Base-by-base conservation (phyloP, 1,140 invertebrate species). In the Chrysoperla carnea region DNA sequence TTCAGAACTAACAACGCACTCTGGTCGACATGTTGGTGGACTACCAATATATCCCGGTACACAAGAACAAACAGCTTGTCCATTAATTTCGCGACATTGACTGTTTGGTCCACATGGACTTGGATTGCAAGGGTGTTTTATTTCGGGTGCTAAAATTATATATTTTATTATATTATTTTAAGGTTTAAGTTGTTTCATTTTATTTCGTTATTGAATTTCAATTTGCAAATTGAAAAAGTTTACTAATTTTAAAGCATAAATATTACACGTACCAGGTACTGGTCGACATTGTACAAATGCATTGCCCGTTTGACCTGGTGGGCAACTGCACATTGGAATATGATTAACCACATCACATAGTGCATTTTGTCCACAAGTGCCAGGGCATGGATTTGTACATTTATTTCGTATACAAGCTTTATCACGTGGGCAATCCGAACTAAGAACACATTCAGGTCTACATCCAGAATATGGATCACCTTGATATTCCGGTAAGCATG, bases 401-500 rank as follows among this genome's bases (percentile, higher is more conserved):
- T 76, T 75, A 50, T 72, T 72, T 49, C 72, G 67, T 28, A 68
- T 61, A 54, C 75, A 77, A 12, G 74, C 68, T 62, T 63, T 64
- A 49, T 71, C 62, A 55, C 64, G 65, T 23, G 64, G 60, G 60
- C 79, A 75, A 52, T 81, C 78, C 33, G 67, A 68, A 52, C 75
- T 77, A 49, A 79, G 53, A 31, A 78, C 69, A 61, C 79, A 84
- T 63, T 83, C 78, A 28, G 79, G 78, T 48, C 78, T 63, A 57
- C 80, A 84, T 46, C 83, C 81, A 44, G 63, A 57, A 45, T 81
- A 79, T 14, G 79, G 78, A 58, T 77, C 75, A 3, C 80, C 79
- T 50, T 74, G 73, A 59, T 75, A 81, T 49, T 79, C 75, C 42
- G 70, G 63, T 43, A 76, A 55, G 59, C 80, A 84, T 42, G 75